Conservation (phyloP, 2,797 vertebrate species). For the Mycteria americana region DNA sequence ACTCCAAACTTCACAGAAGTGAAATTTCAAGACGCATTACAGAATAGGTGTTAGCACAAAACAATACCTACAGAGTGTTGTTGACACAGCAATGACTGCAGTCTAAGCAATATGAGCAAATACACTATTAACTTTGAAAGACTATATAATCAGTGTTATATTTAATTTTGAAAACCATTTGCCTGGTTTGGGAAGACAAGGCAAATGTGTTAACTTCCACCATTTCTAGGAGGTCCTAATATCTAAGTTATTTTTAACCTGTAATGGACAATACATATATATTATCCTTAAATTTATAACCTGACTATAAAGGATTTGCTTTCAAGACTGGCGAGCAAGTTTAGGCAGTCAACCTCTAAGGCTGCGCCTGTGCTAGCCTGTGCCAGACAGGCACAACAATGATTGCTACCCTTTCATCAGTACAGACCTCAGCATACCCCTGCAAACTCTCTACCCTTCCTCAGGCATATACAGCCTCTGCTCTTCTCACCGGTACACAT, state of each 20-base stretch:
- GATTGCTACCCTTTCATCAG: fast-evolving
- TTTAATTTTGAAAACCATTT: background rate
- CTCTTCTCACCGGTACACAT: background rate
- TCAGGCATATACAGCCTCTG: background rate
- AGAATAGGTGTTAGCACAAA: background rate
- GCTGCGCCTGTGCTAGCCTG: background rate
- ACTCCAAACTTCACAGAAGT: background rate
- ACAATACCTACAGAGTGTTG: background rate
- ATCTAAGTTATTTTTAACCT: background rate
- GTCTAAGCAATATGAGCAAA: background rate
- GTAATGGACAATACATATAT: background rate
- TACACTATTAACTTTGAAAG: background rate
- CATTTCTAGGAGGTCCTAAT: background rate
- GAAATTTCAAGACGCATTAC: background rate
- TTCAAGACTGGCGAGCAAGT: background rate
- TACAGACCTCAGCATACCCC: fast-evolving
- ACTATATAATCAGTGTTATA: background rate
- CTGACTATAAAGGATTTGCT: background rate
- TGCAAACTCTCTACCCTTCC: background rate
- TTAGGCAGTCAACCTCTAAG: background rate
- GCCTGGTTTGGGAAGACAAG: background rate
- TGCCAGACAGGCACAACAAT: too few relatives aligned
- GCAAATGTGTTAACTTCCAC: background rate
- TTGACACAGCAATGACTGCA: background rate
- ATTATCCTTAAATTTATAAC: background rate